Conservation (phyloP, 2,888 invertebrate genomes). For the Malacosoma neustria region DNA sequence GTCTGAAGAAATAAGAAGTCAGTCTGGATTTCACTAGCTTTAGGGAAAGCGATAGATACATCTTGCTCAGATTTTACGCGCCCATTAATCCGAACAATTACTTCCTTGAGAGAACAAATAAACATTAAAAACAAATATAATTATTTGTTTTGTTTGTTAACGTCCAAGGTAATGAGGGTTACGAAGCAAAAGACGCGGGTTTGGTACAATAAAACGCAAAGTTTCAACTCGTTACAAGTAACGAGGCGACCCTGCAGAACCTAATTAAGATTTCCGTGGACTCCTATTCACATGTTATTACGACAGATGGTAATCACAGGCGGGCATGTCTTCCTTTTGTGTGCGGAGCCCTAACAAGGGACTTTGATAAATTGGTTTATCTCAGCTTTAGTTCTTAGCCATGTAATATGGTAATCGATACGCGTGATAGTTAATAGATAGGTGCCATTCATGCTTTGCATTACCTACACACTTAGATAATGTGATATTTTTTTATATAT, state of each 20-base stretch:
- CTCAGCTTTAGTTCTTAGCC: constrained; percentile 22
- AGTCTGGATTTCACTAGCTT: background rate
- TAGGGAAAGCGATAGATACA: background rate
- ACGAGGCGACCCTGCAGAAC: constrained; percentile 18
- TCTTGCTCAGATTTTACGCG: background rate
- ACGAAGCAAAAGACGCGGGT: constrained; percentile 10
- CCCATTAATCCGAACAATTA: background rate
- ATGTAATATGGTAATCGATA: background rate
- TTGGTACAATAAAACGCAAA: constrained; percentile 24
- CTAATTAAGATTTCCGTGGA: constrained; percentile 38
- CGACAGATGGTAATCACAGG: constrained; percentile 43
- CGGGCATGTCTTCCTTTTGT: constrained; percentile 33
- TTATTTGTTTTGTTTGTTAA: constrained; percentile 17
- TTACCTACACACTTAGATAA: too few species aligned
- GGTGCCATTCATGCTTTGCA: too few species aligned
- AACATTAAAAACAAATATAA: constrained; percentile 9
- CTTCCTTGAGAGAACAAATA: background rate
- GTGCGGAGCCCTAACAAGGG: constrained; percentile 25
- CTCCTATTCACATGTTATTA: constrained; percentile 36
- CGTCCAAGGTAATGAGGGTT: constrained; percentile 14
- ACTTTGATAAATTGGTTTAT: constrained; percentile 33
- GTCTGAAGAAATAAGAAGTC: background rate
- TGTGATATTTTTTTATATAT: too few species aligned
- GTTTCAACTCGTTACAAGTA: constrained; percentile 20
- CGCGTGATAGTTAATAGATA: too few species aligned